phyloP scores from a whole-genome alignment of 1,140 invertebrate species.

The Diorhabda elongata region DNA sequence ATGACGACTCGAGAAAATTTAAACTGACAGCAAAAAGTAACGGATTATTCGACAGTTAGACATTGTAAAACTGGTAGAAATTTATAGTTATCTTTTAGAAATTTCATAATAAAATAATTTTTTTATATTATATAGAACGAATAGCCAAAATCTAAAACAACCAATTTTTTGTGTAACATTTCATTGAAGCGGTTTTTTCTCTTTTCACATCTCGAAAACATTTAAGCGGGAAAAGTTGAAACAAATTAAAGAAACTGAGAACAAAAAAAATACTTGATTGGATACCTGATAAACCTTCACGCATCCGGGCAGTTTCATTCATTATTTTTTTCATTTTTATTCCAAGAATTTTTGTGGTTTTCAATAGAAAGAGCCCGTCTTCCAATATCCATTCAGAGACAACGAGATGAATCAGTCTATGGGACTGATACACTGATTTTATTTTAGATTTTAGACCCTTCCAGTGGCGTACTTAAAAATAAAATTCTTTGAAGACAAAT shows the following conservation, averaged over 20 bases:
- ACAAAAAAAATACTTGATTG: conserved; percentile 1
- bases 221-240: neutral
- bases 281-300: neutral
- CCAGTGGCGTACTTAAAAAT: neutral
- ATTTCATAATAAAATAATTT: too few species aligned
- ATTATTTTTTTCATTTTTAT: conserved; percentile 12
- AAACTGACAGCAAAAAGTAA: too few species aligned
- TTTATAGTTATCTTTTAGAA: too few species aligned
- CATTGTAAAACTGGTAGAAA: too few species aligned
- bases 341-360: conserved; percentile 15
- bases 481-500: too few species aligned
- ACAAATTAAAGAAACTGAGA: neutral
- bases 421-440: neutral
- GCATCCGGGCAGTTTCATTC: conserved; percentile 2
- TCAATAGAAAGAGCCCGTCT: conserved; percentile 4
- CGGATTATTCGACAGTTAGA: too few species aligned
- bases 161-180: too few species aligned
- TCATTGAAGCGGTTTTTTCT: too few species aligned
- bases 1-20: too few species aligned
- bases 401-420: neutral
- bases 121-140: too few species aligned
- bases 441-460: neutral
- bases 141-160: too few species aligned
- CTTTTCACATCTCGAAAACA: neutral
- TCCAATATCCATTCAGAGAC: conserved; percentile 2